phyloP scores from a whole-genome alignment of 2,113 vertebrate species.

The Bungarus multicinctus region DNA sequence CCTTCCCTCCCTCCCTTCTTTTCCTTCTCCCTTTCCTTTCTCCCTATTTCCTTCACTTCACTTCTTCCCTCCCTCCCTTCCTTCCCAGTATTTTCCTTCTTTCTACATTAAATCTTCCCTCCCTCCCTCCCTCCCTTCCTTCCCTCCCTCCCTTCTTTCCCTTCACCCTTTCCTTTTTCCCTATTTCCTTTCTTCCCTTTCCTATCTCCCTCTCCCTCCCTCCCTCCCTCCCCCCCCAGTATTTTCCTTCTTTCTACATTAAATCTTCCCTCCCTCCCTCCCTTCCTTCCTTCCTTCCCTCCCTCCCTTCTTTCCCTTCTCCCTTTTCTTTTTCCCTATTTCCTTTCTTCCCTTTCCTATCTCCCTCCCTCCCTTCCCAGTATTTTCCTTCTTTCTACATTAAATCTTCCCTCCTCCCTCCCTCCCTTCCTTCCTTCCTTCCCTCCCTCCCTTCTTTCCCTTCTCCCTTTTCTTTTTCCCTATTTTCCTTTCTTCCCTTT shows the following conservation, averaged over 20 bases:
- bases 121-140: background rate
- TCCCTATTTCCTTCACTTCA: background rate
- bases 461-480: slow-evolving; percentile 22
- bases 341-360: too few species aligned
- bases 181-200: too few species aligned
- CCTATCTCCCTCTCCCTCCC: background rate
- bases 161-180: slow-evolving; percentile 18
- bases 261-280: background rate
- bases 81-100: background rate
- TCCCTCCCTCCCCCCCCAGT: background rate
- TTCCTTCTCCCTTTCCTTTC: slow-evolving; percentile 6
- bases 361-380: background rate
- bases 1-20: background rate
- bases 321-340: slow-evolving; percentile 34
- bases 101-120: background rate
- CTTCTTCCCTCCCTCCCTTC: background rate
- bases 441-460: background rate
- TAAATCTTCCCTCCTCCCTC: background rate
- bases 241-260: background rate
- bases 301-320: background rate
- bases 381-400: background rate
- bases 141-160: background rate
- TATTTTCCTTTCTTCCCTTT: too few species aligned
- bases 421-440: background rate
- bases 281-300: background rate